Evolutionary conservation across 2,888 invertebrate species (phyloP), one percentile per base, ranked within the genome.

Genomic region (Esperia sulphurella): DNA sequence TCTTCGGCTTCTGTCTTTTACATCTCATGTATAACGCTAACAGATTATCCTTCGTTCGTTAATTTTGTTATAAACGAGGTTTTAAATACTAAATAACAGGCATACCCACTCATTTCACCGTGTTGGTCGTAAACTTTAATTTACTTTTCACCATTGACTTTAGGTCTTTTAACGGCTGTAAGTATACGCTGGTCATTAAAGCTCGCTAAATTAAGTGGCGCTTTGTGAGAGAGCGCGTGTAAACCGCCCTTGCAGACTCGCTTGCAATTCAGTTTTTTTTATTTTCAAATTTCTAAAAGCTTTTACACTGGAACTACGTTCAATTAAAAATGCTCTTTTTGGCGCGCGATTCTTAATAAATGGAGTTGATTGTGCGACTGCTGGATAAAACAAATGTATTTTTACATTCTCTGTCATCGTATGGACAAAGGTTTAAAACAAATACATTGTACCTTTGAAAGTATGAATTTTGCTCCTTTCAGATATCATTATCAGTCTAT

Each of bases 231-330:
- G 61, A 56, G 64, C 63, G 70, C 66, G 75, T 73, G 75, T 69
- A 75, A 75, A 75, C 75, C 75, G 56, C 68, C 61, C 50, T 58
- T 46, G 67, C 62, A 72, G 75, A 79, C 68, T 68, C 66, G 63
- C 61, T 65, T 63, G 67, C 70, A 70, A 71, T 78, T 69, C 61
- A 63, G 66, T 67, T 69, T 66, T 58, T 58, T 59, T 57, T 55
- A 60, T 73, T 73, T 71, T 72, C 75, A n/a, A 79, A 79, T 69
- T 65, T 70, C 63, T 72, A 69, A 80, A 81, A 81, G 79, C 79
- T 79, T 82, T 80, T 74, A 71, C 70, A 65, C 70, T 64, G 68
- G 54, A 70, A 65, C 68, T 65, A 65, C 66, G 69, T 78, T 79
- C 73, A 80, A 79, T 82, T 80, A 76, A 75, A 76, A 71, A 58